Conservation (phyloP, 2,113 vertebrate species). For the Haemorhous mexicanus region DNA sequence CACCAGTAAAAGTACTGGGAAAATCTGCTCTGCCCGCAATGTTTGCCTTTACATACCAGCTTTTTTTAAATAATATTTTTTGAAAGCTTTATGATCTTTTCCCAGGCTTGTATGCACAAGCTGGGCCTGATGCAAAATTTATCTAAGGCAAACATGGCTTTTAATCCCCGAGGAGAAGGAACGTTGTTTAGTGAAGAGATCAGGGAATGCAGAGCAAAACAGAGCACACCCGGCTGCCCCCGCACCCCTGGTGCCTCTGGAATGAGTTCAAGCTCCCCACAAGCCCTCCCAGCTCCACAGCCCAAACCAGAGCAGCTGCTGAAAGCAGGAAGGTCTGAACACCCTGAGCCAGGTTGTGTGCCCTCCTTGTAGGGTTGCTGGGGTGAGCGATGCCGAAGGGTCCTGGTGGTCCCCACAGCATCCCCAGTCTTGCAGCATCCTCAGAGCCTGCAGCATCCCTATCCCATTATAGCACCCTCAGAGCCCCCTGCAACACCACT, state of each 20-base stretch:
- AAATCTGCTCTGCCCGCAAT: not conserved
- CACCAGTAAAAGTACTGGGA: fast-evolving
- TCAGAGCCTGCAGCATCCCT: not conserved
- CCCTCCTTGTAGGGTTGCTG: fast-evolving
- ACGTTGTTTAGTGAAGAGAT: not conserved
- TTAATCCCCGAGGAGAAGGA: not conserved
- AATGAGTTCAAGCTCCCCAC: not conserved
- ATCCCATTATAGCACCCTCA: not conserved
- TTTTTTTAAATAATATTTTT: not conserved
- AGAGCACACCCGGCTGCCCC: not conserved
- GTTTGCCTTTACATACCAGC: not conserved
- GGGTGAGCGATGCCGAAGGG: fast-evolving
- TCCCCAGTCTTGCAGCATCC: not conserved
- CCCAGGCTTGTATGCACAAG: slow-evolving; percentile 1
- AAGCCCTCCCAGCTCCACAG: not conserved
- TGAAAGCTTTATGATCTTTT: not conserved
- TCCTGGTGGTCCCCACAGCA: not conserved
- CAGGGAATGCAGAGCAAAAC: not conserved
- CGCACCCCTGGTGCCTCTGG: not conserved
- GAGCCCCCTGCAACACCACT: not conserved
- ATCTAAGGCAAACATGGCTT: not conserved
- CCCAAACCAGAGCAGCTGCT: not conserved
- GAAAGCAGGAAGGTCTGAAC: not conserved
- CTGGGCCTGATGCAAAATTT: not conserved
- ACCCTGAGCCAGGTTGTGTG: fast-evolving